Conservation (phyloP, 2,797 vertebrate species). For the Anguilla obscura region DNA sequence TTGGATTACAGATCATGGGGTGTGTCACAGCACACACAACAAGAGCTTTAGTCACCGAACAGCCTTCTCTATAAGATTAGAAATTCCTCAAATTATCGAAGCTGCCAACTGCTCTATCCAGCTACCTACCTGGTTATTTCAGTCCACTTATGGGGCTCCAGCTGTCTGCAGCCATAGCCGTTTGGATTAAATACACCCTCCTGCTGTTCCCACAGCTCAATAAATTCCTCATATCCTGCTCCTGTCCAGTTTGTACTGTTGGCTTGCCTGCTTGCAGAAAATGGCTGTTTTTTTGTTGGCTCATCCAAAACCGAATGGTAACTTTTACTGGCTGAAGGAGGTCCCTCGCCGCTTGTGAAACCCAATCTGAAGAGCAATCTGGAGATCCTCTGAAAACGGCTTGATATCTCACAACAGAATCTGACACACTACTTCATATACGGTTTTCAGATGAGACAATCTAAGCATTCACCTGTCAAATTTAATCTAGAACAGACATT, state of each 20-base stretch:
- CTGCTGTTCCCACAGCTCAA: not conserved
- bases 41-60: not conserved
- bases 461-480: not conserved
- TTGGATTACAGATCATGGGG: not conserved
- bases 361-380: not conserved
- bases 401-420: not conserved
- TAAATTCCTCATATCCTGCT: constrained; percentile 12
- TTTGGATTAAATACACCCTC: not conserved
- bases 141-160: not conserved
- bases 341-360: not conserved
- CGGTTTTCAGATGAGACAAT: not conserved
- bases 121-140: not conserved
- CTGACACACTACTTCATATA: not conserved
- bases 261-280: not conserved
- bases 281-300: not conserved
- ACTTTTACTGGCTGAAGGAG: not conserved
- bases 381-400: not conserved
- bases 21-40: not conserved
- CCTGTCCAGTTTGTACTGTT: not conserved
- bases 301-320: not conserved
- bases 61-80: not conserved
- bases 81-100: not conserved
- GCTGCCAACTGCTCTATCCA: not conserved
- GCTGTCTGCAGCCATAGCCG: not conserved
- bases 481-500: not conserved